Base-by-base conservation (phyloP, 2,888 invertebrate species). In the Clitarchus hookeri region DNA sequence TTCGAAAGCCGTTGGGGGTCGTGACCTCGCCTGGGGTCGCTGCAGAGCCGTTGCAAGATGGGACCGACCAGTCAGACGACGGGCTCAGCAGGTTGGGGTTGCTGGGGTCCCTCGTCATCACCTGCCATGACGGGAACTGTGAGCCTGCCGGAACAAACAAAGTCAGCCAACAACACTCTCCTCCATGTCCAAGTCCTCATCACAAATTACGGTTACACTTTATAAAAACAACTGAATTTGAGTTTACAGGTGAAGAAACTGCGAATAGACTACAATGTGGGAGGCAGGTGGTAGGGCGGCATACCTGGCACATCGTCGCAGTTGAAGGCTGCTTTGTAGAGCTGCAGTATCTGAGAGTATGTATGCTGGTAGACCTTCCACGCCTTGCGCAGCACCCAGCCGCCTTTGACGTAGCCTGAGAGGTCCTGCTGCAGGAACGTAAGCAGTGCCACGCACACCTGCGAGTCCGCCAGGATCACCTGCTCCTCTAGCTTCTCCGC, bases 361-460 rank as follows among this genome's bases (percentile, higher is more conserved):
- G 94, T 92, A 88, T 93, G 93, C 88, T 95, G 94, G 89, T 95
- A 95, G 86, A 94, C 92, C 90, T 94, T 94, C 95, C 95, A 95
- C 0, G 95, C 94, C 90, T 94, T 94, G 48, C 95, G 91, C 88
- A 95, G 91, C 87, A 94, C 93, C 95, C 95, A 95, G 16, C 95
- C 94, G 0, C 94, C 95, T 88, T 93, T 94, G 85, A 95, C 93
- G 88, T 91, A 92, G 19, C 94, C 94, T 6, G 94, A 92, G 83
- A 95, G 91, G 89, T 95, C 95, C 90, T 95, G 94, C 88, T 94
- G 94, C 23, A 95, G 91, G 89, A 95, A 93, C 26, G 94, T 94
- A 78, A 95, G 91, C 84, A 95, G 93, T 0, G 95, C 94, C 84
- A 94, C 92, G 89, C 94, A 95, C 16, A 95, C 93, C 89, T 95